Evolutionary conservation across 1,140 invertebrate species (phyloP).

Genomic region (Copidosoma floridanum): DNA sequence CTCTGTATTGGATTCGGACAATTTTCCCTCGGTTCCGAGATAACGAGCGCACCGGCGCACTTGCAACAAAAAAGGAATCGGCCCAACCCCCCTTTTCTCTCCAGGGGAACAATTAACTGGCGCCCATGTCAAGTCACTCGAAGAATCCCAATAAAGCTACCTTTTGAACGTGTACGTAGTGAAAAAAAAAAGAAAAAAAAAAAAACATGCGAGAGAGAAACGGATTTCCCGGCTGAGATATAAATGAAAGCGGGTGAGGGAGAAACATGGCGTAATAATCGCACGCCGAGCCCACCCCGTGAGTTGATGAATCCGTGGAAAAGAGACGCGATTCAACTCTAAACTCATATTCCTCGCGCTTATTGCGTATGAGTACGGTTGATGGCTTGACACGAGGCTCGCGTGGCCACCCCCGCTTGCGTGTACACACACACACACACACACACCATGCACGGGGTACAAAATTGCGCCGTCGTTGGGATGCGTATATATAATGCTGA

Average conservation of each 20-base stretch:
- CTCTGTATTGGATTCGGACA: too few relatives aligned
- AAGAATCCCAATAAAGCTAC: constrained; percentile 27
- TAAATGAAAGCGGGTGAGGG: neutral
- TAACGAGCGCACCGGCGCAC: too few relatives aligned
- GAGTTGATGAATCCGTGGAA: neutral
- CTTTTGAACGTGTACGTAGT: too few relatives aligned
- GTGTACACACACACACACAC: too few relatives aligned
- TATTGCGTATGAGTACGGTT: constrained; percentile 20
- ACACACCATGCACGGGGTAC: too few relatives aligned
- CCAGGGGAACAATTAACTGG: constrained; percentile 29
- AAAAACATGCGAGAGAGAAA: constrained; percentile 1
- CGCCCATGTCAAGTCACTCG: constrained; percentile 29
- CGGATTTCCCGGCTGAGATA: constrained; percentile 17
- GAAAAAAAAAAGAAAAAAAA: too few relatives aligned
- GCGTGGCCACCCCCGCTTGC: too few relatives aligned
- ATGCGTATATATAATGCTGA: too few relatives aligned
- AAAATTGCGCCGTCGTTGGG: too few relatives aligned
- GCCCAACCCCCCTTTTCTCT: too few relatives aligned
- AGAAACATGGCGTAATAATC: constrained; percentile 18
- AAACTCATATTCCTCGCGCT: constrained; percentile 25
- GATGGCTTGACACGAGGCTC: constrained; percentile 8
- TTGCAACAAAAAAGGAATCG: constrained; percentile 18
- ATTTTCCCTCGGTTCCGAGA: too few relatives aligned
- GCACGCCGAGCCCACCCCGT: constrained; percentile 3
- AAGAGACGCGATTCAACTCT: constrained; percentile 14